Evolutionary conservation across 2,797 vertebrate genomes (phyloP).

Genomic region (Triplophysa yarkandensis): DNA sequence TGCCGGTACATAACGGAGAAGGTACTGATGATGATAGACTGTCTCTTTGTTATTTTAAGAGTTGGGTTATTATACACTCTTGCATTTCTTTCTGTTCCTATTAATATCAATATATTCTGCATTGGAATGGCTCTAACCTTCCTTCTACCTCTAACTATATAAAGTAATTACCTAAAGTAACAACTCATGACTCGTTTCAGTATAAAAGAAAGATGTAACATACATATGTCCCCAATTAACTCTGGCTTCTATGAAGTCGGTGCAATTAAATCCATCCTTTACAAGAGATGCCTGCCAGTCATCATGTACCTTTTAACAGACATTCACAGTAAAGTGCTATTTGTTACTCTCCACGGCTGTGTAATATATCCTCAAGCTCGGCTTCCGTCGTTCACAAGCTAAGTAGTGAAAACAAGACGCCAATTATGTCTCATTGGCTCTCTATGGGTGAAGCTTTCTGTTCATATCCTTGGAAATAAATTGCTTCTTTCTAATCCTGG

Average conservation of each 20-base stretch:
- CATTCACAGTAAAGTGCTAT: constrained; percentile 2
- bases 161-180: constrained; percentile 27
- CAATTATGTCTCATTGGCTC: constrained; percentile 46
- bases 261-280: constrained; percentile 27
- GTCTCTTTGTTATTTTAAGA: constrained; percentile 45
- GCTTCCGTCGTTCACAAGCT: constrained; percentile 36
- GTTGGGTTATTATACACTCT: constrained; percentile 33
- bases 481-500: constrained; percentile 57
- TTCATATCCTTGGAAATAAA: constrained; percentile 58
- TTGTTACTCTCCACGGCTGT: constrained; percentile 25
- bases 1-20: constrained; percentile 12
- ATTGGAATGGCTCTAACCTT: constrained; percentile 4
- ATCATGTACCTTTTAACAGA: constrained; percentile 29
- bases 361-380: constrained; percentile 31
- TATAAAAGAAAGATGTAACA: constrained; percentile 26
- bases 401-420: constrained; percentile 44
- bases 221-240: constrained; percentile 41
- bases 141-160: too few relatives aligned
- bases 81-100: constrained; percentile 15
- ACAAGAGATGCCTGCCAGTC: constrained; percentile 17
- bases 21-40: constrained; percentile 25
- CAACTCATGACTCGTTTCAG: constrained; percentile 28
- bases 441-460: constrained; percentile 52
- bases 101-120: neutral
- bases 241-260: constrained; percentile 23